These are phyloP conservation scores for Neomorphus geoffroyi DNA, from an alignment of 2,797 vertebrate genomes.

Conservation along the genomic window DNA sequence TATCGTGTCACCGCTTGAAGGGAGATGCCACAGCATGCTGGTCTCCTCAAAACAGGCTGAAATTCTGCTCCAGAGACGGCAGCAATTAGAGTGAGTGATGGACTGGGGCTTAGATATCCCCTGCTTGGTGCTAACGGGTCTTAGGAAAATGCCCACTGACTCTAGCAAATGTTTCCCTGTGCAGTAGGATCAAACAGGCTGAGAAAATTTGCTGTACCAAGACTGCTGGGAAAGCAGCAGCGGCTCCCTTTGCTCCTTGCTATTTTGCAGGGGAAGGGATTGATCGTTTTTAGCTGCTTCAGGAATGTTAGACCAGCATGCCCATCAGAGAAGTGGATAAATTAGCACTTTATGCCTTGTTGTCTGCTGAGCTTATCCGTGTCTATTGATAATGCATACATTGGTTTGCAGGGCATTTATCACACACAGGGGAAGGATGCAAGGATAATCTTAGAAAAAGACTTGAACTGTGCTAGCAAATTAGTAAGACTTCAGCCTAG, in stretches of 20 bases:
- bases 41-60: background rate
- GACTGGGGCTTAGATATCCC: background rate
- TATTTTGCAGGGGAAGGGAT: background rate
- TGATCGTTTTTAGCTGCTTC: background rate
- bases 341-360: background rate
- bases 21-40: background rate
- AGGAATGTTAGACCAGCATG: background rate
- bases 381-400: background rate
- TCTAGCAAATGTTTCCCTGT: background rate
- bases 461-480: background rate
- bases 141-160: background rate
- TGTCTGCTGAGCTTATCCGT: background rate
- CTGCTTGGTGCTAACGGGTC: background rate
- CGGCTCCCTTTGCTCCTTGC: accelerated
- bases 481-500: background rate
- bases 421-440: background rate
- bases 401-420: background rate
- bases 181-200: background rate
- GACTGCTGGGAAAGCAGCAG: background rate
- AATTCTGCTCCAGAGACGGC: background rate
- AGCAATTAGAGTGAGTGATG: background rate
- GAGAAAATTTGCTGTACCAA: background rate
- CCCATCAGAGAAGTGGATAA: background rate
- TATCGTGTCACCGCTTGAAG: background rate
- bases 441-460: background rate